These are phyloP conservation scores for Mayetiola destructor DNA, from an alignment of 2,888 invertebrate genomes.

Conservation along the genomic window DNA sequence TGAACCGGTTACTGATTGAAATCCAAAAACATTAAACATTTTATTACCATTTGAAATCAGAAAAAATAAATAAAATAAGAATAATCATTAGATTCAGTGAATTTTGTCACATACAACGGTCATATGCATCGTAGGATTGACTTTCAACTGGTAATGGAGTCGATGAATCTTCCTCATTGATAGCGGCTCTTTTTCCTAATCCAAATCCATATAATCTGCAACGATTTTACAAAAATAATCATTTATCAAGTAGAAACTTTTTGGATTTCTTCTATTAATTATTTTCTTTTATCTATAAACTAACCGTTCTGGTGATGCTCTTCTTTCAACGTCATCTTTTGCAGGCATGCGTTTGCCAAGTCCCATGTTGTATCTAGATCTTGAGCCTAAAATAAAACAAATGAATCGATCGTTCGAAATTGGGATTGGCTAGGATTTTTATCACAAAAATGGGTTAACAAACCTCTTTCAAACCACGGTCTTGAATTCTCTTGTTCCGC, in stretches of 20 bases:
- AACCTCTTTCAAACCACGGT: constrained; percentile 6
- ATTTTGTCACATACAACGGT: constrained; percentile 5
- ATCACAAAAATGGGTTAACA: neutral
- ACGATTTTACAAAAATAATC: constrained; percentile 35
- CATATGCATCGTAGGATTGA: neutral
- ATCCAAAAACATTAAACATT: neutral
- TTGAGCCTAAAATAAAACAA: no score
- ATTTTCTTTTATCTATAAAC: neutral
- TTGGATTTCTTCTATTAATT: neutral
- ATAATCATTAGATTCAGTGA: constrained; percentile 22
- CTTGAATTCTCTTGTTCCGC: neutral
- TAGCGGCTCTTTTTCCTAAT: constrained; percentile 43
- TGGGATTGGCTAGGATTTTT: neutral
- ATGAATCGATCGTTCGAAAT: no score
- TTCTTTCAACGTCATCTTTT: neutral
- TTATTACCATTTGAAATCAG: neutral
- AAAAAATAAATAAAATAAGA: neutral
- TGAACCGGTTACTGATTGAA: neutral
- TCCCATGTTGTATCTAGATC: constrained; percentile 6
- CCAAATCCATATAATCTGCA: constrained; percentile 52
- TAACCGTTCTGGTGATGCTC: neutral
- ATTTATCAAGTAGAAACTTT: neutral
- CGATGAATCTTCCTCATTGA: constrained; percentile 15
- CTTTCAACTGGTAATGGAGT: neutral
- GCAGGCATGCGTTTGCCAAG: neutral